These are phyloP conservation scores for Cirrhinus mrigala DNA, from an alignment of 2,797 vertebrate species.

Conservation along the genomic window DNA sequence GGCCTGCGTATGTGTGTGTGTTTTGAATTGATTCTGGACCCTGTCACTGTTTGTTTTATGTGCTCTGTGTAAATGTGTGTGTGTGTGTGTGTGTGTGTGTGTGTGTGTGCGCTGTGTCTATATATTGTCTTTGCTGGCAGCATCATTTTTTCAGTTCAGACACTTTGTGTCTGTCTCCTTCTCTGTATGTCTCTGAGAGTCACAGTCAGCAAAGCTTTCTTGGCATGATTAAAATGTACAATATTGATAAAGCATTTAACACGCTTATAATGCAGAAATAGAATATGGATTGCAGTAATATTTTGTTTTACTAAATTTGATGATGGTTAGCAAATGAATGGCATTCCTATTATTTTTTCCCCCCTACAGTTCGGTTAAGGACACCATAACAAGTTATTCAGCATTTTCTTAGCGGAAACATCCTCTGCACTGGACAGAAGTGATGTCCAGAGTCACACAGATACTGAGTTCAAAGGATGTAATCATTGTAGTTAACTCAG, in stretches of 20 bases:
- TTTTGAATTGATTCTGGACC: slow-evolving; percentile 32
- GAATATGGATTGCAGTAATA: background rate
- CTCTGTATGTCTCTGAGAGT: background rate
- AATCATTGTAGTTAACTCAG: background rate
- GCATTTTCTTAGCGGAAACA: background rate
- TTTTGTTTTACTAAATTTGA: background rate
- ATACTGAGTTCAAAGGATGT: background rate
- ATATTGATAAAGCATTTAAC: background rate
- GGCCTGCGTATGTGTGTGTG: slow-evolving; percentile 19
- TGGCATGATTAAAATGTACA: slow-evolving; percentile 14
- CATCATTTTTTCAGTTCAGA: background rate
- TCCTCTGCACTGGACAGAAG: background rate
- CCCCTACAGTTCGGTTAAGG: background rate
- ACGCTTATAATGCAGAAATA: background rate
- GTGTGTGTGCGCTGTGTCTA: background rate
- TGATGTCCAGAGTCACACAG: background rate
- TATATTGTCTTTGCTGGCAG: background rate
- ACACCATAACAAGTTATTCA: background rate
- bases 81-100: slow-evolving; percentile 1
- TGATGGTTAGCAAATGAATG: background rate
- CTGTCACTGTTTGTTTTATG: slow-evolving; percentile 26
- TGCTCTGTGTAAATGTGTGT: slow-evolving; percentile 8
- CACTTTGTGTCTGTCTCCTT: too few relatives aligned
- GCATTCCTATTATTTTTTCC: background rate
- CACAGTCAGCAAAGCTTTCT: background rate